Percentiles rank a stretch among this genome's conserved stretches.
phyloP scores from a whole-genome alignment of 1,140 invertebrate species.

The Stenopsyche tienmushanensis region DNA sequence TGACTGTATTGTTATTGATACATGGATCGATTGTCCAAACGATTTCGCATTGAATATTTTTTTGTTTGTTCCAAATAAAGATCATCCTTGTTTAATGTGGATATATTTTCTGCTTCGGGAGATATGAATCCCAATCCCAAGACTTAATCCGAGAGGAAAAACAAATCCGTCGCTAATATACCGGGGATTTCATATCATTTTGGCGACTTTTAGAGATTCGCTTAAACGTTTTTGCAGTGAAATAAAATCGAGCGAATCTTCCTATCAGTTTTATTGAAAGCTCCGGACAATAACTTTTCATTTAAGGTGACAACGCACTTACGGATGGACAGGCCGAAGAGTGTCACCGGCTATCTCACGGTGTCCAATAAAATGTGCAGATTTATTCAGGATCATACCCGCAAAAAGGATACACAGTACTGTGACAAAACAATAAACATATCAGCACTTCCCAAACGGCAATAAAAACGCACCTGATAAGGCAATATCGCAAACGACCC shows the following conservation, averaged over 20 bases:
- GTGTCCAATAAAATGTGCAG: constrained; percentile 39
- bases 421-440: constrained; percentile 15
- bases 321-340: constrained; percentile 32
- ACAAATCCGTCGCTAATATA: too few relatives aligned
- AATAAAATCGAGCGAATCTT: constrained; percentile 3
- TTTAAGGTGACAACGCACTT: constrained; percentile 42
- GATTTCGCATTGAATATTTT: neutral
- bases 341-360: constrained; percentile 34
- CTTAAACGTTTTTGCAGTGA: neutral
- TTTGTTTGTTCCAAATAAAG: neutral
- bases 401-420: constrained; percentile 33
- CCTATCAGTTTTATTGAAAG: constrained; percentile 26
- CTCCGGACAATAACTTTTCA: constrained; percentile 32
- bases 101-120: too few relatives aligned
- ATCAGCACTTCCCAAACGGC: constrained; percentile 22
- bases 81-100: too few relatives aligned
- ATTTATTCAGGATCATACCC: constrained; percentile 37
- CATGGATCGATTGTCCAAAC: neutral
- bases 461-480: constrained; percentile 25
- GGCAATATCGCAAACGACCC: neutral
- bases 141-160: too few relatives aligned
- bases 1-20: too few relatives aligned
- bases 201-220: neutral
- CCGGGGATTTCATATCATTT: too few relatives aligned
- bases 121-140: too few relatives aligned